Base-by-base conservation (phyloP, 2,888 invertebrate genomes). In the Caradrina clavipalpis region DNA sequence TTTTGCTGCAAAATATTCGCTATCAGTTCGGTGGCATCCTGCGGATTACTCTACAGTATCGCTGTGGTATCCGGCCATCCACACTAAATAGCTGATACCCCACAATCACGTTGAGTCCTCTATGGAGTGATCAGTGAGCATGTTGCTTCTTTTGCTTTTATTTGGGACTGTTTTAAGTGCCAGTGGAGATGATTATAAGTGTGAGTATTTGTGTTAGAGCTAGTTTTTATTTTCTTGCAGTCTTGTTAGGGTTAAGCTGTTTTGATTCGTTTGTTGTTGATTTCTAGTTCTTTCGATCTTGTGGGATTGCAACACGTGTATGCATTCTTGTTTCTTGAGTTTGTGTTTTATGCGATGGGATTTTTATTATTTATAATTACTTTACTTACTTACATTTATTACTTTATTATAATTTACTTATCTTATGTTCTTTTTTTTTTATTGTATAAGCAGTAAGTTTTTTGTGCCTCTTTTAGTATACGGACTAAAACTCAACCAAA, bases 1-100 rank as follows among this genome's bases (percentile, higher is more conserved):
- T 67, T 80, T 69, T 68, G 75, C 73, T 76, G 81, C 56, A 80
- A 76, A 80, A 79, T 77, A 78, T 69, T 69, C 75, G 78, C 82
- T 92, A 93, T 93, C 93, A 86, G 81, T 50, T 62, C 63, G 65
- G 73, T 76, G 78, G 85, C 91, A 87, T 93, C 93, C 93, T 92
- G 92, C 81, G 92, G 92, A 92, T 93, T 90, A 91, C 86, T 80
- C 66, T 81, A 57, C 68, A 56, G 71, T 84, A 83, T 78, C 78
- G 1, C 51, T 54, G 61, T 45, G 62, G 82, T 72, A 76, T 83
- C 84, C 84, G 80, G 82, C 68, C 75, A 77, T 54, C 56, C 68
- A 63, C 56, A 55, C 76, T 10, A 76, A 76, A 59, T 49, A 58
- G 59, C 17, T 35, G 49, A 65, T 72, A 76, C 21, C 63, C 53